Evolutionary conservation across 2,797 vertebrate genomes (phyloP).

Genomic region (Poeciliopsis gracilis): DNA sequence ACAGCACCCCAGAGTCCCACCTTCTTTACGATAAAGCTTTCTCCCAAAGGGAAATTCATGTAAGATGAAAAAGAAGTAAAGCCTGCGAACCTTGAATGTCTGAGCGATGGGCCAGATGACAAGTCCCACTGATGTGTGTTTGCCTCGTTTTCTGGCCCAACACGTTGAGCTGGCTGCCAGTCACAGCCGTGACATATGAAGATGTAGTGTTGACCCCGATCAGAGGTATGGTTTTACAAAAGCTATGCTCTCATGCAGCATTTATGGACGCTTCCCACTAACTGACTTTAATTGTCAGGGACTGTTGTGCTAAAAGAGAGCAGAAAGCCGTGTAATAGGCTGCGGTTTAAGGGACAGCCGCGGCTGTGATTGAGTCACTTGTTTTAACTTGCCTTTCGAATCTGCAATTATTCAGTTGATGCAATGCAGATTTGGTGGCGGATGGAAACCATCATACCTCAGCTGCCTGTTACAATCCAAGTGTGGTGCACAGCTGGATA

Average conservation of each 20-base stretch:
- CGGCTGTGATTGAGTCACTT: slow-evolving; percentile 57
- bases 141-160: slow-evolving; percentile 64
- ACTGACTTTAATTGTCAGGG: slow-evolving; percentile 79
- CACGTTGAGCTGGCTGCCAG: slow-evolving; percentile 63
- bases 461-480: slow-evolving; percentile 47
- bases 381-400: slow-evolving; percentile 64
- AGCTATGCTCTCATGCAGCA: slow-evolving; percentile 70
- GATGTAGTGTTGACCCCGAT: slow-evolving; percentile 60
- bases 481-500: slow-evolving; percentile 53
- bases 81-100: slow-evolving; percentile 67
- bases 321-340: slow-evolving; percentile 56
- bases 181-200: slow-evolving; percentile 69
- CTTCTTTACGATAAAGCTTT: background rate
- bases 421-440: slow-evolving; percentile 51
- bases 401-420: slow-evolving; percentile 60
- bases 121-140: slow-evolving; percentile 79
- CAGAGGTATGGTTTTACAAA: slow-evolving; percentile 59
- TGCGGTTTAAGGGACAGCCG: slow-evolving; percentile 70
- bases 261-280: slow-evolving; percentile 74
- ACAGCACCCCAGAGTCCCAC: background rate
- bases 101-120: slow-evolving; percentile 72
- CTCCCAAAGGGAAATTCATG: slow-evolving; percentile 48
- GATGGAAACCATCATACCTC: slow-evolving; percentile 48
- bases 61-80: slow-evolving; percentile 55
- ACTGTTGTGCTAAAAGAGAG: slow-evolving; percentile 64